These are phyloP conservation scores for Pseudococcus jackbeardsleyi DNA, from an alignment of 2,888 invertebrate genomes.

Conservation along the genomic window DNA sequence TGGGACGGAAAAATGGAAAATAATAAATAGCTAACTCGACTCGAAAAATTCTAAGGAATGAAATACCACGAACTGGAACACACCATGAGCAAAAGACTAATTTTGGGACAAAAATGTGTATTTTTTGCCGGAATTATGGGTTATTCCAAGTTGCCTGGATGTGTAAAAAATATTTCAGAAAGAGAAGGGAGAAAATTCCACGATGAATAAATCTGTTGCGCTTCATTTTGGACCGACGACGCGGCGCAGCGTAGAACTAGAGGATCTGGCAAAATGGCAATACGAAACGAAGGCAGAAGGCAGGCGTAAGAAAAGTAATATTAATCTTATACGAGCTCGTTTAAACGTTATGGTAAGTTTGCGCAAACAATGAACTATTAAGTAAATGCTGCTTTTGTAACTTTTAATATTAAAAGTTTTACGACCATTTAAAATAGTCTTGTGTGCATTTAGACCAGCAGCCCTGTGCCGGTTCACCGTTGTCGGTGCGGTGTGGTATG, in stretches of 20 bases:
- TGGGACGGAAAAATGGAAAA: too few relatives aligned
- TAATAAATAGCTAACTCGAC: too few relatives aligned
- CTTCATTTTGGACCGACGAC: not conserved
- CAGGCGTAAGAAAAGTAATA: slow-evolving; percentile 9
- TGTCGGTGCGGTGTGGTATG: not conserved
- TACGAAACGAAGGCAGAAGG: not conserved
- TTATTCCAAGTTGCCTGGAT: too few relatives aligned
- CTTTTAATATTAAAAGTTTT: slow-evolving; percentile 42
- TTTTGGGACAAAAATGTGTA: too few relatives aligned
- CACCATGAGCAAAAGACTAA: too few relatives aligned
- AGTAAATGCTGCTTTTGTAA: slow-evolving; percentile 39
- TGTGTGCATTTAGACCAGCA: not conserved
- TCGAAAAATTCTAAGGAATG: too few relatives aligned
- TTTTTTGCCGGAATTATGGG: too few relatives aligned
- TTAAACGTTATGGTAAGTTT: not conserved
- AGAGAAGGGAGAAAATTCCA: not conserved
- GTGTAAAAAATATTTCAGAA: not conserved
- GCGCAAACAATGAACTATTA: slow-evolving; percentile 47
- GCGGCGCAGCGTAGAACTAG: not conserved
- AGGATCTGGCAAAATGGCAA: too few relatives aligned
- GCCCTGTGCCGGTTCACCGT: not conserved
- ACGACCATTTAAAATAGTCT: slow-evolving; percentile 30
- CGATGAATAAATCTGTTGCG: slow-evolving; percentile 3
- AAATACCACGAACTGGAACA: too few relatives aligned
- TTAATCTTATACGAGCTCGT: slow-evolving; percentile 16